Percentiles rank a stretch among this genome's conserved stretches.
Evolutionary conservation across 2,888 invertebrate species (phyloP).

Genomic region (Drosophila nr. medialis): DNA sequence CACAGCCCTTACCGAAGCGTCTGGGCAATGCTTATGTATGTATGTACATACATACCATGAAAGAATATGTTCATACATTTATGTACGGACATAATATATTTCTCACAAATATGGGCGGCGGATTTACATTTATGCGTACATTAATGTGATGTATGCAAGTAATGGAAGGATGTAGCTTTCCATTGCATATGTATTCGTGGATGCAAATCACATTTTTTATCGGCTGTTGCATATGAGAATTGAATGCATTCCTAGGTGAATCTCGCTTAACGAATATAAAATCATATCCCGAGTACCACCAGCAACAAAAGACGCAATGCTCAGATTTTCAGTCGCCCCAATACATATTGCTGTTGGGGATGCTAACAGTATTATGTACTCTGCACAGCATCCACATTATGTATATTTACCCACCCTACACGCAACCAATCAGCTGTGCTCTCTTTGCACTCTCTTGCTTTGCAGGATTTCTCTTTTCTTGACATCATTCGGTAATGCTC

Average conservation of each 20-base stretch:
- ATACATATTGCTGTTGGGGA: conserved; percentile 82
- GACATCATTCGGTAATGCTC: background rate
- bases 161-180: conserved; percentile 3
- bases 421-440: conserved; percentile 53
- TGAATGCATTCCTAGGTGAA: conserved; percentile 15
- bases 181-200: conserved; percentile 13
- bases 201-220: background rate
- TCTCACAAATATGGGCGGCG: background rate
- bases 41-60: conserved; percentile 8
- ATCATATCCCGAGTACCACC: conserved; percentile 24
- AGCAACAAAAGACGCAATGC: conserved; percentile 32
- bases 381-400: conserved; percentile 14
- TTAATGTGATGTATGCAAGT: conserved; percentile 3
- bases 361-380: conserved; percentile 68
- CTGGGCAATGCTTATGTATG: conserved; percentile 27
- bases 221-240: conserved; percentile 3
- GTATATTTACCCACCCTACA: conserved; percentile 45
- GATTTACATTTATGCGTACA: background rate
- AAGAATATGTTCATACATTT: background rate
- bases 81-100: background rate
- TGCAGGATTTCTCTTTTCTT: conserved; percentile 34
- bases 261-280: conserved; percentile 15
- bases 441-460: conserved; percentile 55
- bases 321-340: conserved; percentile 57
- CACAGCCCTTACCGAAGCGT: conserved; percentile 22